A percentile compares a stretch with the other conserved stretches of the same genome.
These are phyloP conservation scores for Galbula dea DNA, from an alignment of 2,113 vertebrate species.

Conservation along the genomic window DNA sequence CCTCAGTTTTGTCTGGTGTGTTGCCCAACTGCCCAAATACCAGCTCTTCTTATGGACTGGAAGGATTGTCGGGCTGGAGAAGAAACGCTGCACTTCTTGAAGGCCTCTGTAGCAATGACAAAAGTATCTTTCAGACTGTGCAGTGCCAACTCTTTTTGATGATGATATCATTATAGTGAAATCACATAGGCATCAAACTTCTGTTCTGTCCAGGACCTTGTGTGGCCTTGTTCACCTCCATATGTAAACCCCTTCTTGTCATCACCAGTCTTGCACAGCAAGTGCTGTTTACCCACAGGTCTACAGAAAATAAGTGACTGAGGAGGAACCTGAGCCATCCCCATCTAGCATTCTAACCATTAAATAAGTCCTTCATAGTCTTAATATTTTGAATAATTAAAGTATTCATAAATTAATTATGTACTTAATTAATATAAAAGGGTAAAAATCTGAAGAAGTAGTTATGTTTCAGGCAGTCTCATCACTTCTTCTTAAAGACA, in stretches of 20 bases:
- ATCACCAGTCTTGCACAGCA: not conserved
- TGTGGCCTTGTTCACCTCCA: not conserved
- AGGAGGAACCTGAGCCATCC: not conserved
- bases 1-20: not conserved
- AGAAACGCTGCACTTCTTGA: not conserved
- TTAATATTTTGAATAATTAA: not conserved
- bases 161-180: not conserved
- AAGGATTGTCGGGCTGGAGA: not conserved
- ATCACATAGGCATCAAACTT: not conserved
- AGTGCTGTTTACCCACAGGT: not conserved
- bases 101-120: not conserved
- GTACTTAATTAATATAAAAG: not conserved
- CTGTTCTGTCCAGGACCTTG: not conserved
- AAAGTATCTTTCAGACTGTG: not conserved
- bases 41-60: not conserved
- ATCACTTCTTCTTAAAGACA: not conserved
- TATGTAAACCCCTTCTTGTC: not conserved
- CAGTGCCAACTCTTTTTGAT: not conserved
- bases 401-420: not conserved
- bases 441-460: not conserved
- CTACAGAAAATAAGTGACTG: not conserved
- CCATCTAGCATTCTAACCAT: not conserved
- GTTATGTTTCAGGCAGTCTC: not conserved
- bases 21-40: not conserved
- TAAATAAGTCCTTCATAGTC: not conserved